Evolutionary conservation across 2,888 invertebrate genomes (phyloP), one percentile per base, ranked within the genome.

Genomic region (Sipha maydis): DNA sequence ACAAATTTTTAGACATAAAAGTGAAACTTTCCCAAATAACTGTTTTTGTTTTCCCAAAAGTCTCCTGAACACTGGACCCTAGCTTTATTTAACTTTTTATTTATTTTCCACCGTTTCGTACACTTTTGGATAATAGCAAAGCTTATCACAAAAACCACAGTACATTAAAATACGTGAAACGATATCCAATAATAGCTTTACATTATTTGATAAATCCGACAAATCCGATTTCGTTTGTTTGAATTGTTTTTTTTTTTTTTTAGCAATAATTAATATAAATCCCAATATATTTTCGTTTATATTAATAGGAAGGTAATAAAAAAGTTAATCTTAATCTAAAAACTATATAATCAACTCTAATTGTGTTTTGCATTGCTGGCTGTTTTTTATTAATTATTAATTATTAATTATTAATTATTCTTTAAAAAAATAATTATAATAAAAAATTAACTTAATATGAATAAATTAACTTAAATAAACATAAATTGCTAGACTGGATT

Each of bases 11-110:
- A 31, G 77, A 25, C 67, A 76, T 48, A 77, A 85, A 77, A 76
- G 76, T n/a, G n/a, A 84, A 84, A 84, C 76, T 84, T 84, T 76
- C 19, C 14, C 61, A 28, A 67, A 76, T 67, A 76, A 84, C 76
- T 14, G 76, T 67, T 85, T 85, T 85, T 85, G 77, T 77, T 67
- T 48, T 77, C 25, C 77, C 85, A 25, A 76, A 76, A 85, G 77
- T 77, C 41, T 85, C 31, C 48, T 34, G 41, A 75, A 84, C 71
- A 31, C 67, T 34, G 67, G 76, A 31, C 77, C 25, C 85, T 25
- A 14, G 48, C 77, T 85, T 77, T 77, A 85, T 77, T 85, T 67
- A 85, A 85, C 61, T 85, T 85, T 77, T 48, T 67, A 21, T 31
- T 77, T 41, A 34, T 76, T 85, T 67, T 77, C 85, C 31, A 21